Evolutionary conservation across 2,888 invertebrate species (phyloP).

Genomic region (Campoletis raptor): DNA sequence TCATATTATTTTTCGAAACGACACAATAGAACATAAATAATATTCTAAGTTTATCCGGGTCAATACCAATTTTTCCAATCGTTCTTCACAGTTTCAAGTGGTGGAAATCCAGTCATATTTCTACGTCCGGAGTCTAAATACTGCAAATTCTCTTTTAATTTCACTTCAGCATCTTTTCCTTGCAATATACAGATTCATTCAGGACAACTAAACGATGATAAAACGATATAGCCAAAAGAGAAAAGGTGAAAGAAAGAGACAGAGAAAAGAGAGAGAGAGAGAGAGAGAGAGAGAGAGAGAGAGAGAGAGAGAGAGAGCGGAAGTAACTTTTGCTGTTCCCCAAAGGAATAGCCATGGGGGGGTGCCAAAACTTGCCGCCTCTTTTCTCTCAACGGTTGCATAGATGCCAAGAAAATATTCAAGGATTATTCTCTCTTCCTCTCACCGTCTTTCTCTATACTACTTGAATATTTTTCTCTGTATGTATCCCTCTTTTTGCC

Average conservation of each 20-base stretch:
- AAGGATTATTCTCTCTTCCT: constrained; percentile 19
- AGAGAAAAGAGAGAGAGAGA: neutral
- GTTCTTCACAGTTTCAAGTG: neutral
- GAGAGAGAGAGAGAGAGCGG: neutral
- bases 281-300: neutral
- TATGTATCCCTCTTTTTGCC: constrained; percentile 24
- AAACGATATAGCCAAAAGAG: constrained; percentile 14
- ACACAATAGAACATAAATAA: neutral
- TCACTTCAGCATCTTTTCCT: constrained; percentile 5
- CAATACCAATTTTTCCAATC: neutral
- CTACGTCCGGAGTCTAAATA: neutral
- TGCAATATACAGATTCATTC: constrained; percentile 2
- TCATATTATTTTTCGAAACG: neutral
- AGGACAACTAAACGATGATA: neutral
- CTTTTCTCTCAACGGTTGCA: constrained; percentile 21
- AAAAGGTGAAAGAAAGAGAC: constrained; percentile 3
- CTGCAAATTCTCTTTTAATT: constrained; percentile 37
- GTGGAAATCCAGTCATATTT: neutral
- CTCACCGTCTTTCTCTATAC: constrained; percentile 24
- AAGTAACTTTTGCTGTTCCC: constrained; percentile 8
- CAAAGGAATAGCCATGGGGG: constrained; percentile 12
- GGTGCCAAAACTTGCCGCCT: constrained; percentile 41
- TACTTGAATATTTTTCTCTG: neutral
- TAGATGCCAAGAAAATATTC: constrained; percentile 46
- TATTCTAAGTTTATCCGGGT: neutral